A percentile compares a stretch with the other conserved stretches of the same genome.
These are phyloP conservation scores for Gortyna flavago DNA, from an alignment of 2,888 invertebrate genomes.

Conservation along the genomic window DNA sequence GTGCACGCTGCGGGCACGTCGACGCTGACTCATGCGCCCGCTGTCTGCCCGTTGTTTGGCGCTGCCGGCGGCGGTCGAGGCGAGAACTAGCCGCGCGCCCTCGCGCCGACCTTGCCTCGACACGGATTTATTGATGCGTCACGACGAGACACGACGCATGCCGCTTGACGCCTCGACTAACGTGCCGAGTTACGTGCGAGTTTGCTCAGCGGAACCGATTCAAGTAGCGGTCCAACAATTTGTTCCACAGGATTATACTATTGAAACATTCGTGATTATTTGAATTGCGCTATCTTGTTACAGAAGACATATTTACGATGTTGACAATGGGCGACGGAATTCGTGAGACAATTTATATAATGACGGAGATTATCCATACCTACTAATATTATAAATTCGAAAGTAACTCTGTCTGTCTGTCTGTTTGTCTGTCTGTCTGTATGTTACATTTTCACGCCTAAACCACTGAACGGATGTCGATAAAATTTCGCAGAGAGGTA, in stretches of 20 bases:
- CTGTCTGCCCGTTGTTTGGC: slow-evolving; percentile 81
- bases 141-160: slow-evolving; percentile 73
- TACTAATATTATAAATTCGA: too few species aligned
- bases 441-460: too few species aligned
- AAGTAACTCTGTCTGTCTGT: too few species aligned
- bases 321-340: slow-evolving; percentile 63
- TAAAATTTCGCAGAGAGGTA: too few species aligned
- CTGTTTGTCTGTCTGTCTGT: too few species aligned
- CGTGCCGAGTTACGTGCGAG: slow-evolving; percentile 70
- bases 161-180: slow-evolving; percentile 52
- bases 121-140: slow-evolving; percentile 89
- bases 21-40: slow-evolving; percentile 80
- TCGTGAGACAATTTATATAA: slow-evolving; percentile 60
- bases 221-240: slow-evolving; percentile 65
- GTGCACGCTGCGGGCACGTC: slow-evolving; percentile 34
- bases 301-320: slow-evolving; percentile 50
- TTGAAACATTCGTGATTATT: slow-evolving; percentile 60
- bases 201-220: slow-evolving; percentile 70
- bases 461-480: too few species aligned
- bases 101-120: slow-evolving; percentile 88
- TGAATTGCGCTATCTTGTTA: slow-evolving; percentile 60
- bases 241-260: slow-evolving; percentile 58
- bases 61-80: slow-evolving; percentile 71
- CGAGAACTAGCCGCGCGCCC: slow-evolving; percentile 84
- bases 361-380: slow-evolving; percentile 56